phyloP scores from a whole-genome alignment of 2,113 vertebrate species.

The Podarcis raffonei region DNA sequence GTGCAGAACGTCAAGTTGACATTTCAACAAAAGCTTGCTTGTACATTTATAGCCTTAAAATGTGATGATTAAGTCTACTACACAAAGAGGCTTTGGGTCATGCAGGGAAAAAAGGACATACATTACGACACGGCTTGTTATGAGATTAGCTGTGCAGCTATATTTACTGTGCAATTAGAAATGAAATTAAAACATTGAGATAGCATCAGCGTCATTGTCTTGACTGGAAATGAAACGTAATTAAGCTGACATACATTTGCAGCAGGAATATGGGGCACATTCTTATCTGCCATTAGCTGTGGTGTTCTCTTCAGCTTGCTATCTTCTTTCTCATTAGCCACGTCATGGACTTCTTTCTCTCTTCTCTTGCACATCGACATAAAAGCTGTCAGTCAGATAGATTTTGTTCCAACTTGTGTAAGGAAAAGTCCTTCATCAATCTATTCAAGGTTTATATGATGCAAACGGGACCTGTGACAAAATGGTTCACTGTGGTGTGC shows the following conservation, averaged over 20 bases:
- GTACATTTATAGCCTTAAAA: neutral
- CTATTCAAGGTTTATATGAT: neutral
- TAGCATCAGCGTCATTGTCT: neutral
- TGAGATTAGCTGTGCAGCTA: neutral
- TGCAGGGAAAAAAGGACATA: neutral
- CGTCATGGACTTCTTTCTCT: neutral
- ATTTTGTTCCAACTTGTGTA: neutral
- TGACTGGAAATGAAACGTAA: neutral
- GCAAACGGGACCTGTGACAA: neutral
- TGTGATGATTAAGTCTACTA: neutral
- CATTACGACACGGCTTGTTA: neutral
- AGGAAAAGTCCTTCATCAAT: neutral
- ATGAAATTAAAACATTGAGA: conserved; percentile 25
- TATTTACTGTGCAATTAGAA: conserved; percentile 11
- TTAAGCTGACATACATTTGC: neutral
- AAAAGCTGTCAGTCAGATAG: neutral
- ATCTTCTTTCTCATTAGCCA: conserved; percentile 25
- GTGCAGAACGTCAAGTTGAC: neutral
- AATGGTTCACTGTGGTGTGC: neutral
- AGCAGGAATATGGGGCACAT: conserved; percentile 11
- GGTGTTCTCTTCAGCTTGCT: conserved; percentile 15
- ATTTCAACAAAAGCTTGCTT: neutral
- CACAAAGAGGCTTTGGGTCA: neutral
- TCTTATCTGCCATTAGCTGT: neutral
- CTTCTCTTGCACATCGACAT: neutral